These are phyloP conservation scores for Oscheius sp. DNA, from an alignment of 1,140 invertebrate genomes.

Conservation along the genomic window DNA sequence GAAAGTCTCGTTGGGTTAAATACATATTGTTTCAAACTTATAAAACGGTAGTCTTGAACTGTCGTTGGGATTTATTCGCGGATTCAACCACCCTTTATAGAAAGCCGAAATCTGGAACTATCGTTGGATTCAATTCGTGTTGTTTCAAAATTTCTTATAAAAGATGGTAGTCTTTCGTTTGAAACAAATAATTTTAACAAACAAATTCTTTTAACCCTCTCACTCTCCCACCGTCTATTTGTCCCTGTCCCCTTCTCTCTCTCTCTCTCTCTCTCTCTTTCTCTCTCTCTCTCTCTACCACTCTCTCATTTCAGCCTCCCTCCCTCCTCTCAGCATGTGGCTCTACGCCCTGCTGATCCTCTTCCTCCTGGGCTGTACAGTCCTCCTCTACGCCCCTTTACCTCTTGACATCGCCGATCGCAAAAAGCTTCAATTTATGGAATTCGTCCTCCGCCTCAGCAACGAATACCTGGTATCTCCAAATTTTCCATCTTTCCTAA, in stretches of 20 bases:
- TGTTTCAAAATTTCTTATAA: no score
- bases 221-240: not conserved
- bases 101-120: no score
- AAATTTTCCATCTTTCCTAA: not conserved
- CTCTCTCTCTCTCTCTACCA: not conserved
- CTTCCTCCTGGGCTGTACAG: conserved; percentile 45
- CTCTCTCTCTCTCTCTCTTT: not conserved
- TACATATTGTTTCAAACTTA: no score
- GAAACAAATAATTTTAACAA: no score
- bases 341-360: conserved; percentile 40
- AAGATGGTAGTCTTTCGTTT: no score
- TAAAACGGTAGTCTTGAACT: no score
- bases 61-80: no score
- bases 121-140: no score
- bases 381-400: conserved; percentile 46
- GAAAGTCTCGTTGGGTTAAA: no score
- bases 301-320: not conserved
- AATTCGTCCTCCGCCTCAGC: conserved; percentile 49
- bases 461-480: conserved; percentile 54
- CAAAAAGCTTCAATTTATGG: conserved; percentile 49
- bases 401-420: conserved; percentile 52
- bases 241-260: not conserved
- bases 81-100: no score
- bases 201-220: no score
- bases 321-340: no score